Evolutionary conservation across 2,888 invertebrate species (phyloP).

Genomic region (Harmothoe impar): DNA sequence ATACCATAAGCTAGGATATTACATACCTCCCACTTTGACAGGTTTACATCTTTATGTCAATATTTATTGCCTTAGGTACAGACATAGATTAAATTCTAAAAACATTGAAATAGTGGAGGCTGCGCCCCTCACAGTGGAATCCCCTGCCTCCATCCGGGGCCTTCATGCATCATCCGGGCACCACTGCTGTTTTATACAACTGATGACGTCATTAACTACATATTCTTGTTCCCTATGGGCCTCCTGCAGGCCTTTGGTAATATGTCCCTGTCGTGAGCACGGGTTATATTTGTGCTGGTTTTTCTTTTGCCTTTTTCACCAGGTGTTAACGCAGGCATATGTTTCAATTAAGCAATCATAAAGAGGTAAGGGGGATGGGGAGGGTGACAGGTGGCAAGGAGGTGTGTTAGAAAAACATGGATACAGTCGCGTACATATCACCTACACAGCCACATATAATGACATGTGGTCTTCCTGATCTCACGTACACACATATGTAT

Average conservation of each 20-base stretch:
- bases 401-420: too few relatives aligned
- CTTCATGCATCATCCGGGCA: neutral
- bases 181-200: neutral
- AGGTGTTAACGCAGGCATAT: neutral
- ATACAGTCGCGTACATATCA: too few relatives aligned
- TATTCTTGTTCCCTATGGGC: neutral
- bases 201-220: constrained; percentile 2
- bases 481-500: too few relatives aligned
- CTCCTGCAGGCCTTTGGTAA: neutral
- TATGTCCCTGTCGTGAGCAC: neutral
- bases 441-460: too few relatives aligned
- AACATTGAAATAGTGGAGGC: constrained; percentile 15
- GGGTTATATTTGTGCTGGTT: constrained; percentile 2
- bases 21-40: too few relatives aligned
- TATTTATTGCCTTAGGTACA: neutral
- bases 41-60: neutral
- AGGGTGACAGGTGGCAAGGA: neutral
- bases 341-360: constrained; percentile 11
- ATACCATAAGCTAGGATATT: too few relatives aligned
- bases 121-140: neutral
- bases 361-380: neutral
- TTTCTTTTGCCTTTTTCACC: neutral
- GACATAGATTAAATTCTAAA: neutral
- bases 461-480: too few relatives aligned
- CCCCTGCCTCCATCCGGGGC: neutral